A percentile compares a stretch with the other conserved stretches of the same genome.
These are phyloP conservation scores for Drosophila formosana DNA, from an alignment of 2,888 invertebrate genomes.

Conservation along the genomic window DNA sequence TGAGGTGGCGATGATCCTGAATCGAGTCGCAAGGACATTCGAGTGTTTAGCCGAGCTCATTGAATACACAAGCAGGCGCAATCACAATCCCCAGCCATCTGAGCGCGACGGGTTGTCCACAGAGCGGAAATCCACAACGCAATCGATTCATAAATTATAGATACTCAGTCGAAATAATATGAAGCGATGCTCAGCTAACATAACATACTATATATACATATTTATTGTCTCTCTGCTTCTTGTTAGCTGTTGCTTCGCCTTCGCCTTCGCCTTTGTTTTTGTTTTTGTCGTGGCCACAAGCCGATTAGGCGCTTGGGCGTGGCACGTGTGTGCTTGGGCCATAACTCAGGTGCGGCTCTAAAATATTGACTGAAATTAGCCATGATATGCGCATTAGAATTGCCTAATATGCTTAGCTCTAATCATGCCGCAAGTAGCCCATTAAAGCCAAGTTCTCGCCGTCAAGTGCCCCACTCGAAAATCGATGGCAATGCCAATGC, in stretches of 20 bases:
- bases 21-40: slow-evolving; percentile 7
- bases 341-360: slow-evolving; percentile 27
- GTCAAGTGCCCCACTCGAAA: not conserved
- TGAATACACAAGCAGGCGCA: slow-evolving; percentile 51
- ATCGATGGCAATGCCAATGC: not conserved
- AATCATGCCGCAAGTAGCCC: slow-evolving; percentile 13
- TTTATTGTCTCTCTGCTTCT: not conserved
- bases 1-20: not conserved
- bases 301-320: slow-evolving; percentile 12
- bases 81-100: not conserved
- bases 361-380: slow-evolving; percentile 25
- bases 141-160: slow-evolving; percentile 71
- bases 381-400: slow-evolving; percentile 20
- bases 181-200: slow-evolving; percentile 17
- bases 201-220: not conserved
- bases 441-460: not conserved
- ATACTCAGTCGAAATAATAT: slow-evolving; percentile 25
- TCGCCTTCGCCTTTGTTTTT: not conserved
- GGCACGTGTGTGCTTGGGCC: slow-evolving; percentile 10
- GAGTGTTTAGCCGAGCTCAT: slow-evolving; percentile 48
- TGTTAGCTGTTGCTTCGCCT: slow-evolving; percentile 1
- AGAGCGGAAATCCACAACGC: slow-evolving; percentile 29
- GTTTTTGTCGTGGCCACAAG: slow-evolving; percentile 12
- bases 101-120: not conserved
- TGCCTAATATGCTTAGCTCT: slow-evolving; percentile 4